These are phyloP conservation scores for Cinclus mexicanus DNA, from an alignment of 2,113 vertebrate species.

Conservation along the genomic window DNA sequence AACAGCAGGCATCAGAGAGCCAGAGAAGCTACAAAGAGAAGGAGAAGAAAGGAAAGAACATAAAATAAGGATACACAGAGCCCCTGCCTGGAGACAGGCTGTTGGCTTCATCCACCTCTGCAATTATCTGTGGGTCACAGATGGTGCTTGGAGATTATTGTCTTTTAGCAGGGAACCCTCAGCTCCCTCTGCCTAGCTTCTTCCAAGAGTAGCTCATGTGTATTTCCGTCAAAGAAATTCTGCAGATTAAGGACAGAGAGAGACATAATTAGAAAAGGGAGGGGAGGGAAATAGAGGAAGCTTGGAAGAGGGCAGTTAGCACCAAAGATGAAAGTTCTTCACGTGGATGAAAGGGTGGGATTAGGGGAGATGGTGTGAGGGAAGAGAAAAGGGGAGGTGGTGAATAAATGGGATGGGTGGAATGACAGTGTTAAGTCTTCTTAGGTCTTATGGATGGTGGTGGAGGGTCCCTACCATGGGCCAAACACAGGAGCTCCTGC, in stretches of 20 bases:
- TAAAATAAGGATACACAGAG: not conserved
- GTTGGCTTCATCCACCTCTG: not conserved
- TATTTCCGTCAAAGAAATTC: not conserved
- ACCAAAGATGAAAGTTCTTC: not conserved
- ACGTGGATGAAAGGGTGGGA: accelerated
- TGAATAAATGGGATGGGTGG: not conserved
- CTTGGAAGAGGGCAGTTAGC: not conserved
- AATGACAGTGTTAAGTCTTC: not conserved
- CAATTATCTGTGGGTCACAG: not conserved
- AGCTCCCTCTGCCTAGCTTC: not conserved
- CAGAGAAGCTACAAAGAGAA: not conserved
- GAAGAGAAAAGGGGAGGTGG: not conserved
- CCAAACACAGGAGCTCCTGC: not conserved
- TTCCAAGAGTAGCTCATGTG: not conserved
- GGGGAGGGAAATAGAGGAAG: not conserved
- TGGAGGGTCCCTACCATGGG: not conserved
- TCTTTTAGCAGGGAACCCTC: not conserved
- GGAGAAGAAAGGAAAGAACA: not conserved
- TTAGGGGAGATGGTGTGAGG: not conserved
- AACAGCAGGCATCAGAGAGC: not conserved
- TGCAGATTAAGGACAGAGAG: not conserved
- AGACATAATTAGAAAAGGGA: not conserved
- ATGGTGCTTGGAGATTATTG: not conserved
- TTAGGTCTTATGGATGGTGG: not conserved
- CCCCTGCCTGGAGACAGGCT: not conserved